Conservation (phyloP, 1,140 invertebrate species). For the Gonatopus flavifemur region DNA sequence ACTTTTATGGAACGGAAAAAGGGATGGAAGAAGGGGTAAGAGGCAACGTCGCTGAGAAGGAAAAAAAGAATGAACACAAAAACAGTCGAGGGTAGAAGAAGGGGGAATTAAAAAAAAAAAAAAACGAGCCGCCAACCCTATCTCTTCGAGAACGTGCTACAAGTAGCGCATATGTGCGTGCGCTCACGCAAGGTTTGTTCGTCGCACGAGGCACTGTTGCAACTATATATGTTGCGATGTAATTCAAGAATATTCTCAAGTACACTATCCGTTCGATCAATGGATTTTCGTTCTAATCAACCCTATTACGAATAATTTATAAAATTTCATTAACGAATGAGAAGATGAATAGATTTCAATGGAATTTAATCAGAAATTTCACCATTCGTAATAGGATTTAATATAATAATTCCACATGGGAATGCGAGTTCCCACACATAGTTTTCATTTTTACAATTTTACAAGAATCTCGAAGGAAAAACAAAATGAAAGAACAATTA, state of each 20-base stretch:
- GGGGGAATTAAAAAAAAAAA: conserved; percentile 35
- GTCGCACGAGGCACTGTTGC: conserved; percentile 33
- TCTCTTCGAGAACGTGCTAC: conserved; percentile 16
- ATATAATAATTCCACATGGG: no score
- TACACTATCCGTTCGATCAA: conserved; percentile 43
- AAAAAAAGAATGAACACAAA: not conserved
- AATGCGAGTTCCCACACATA: no score
- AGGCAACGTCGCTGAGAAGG: not conserved
- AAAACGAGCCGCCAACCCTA: conserved; percentile 14
- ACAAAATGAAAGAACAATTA: no score
- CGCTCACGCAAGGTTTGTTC: no score
- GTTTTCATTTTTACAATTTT: no score
- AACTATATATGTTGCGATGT: conserved; percentile 55
- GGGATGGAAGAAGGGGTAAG: not conserved
- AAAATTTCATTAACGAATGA: no score
- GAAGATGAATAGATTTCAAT: no score
- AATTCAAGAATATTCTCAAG: conserved; percentile 57
- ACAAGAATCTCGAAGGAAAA: no score
- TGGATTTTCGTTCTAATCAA: no score
- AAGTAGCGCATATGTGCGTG: conserved; percentile 19
- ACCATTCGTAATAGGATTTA: no score
- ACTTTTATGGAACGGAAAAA: conserved; percentile 13
- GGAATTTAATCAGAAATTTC: no score
- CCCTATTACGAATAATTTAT: no score
- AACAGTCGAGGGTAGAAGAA: conserved; percentile 6